Evolutionary conservation across 2,888 invertebrate genomes (phyloP).

Genomic region (Chymomyza amoena): DNA sequence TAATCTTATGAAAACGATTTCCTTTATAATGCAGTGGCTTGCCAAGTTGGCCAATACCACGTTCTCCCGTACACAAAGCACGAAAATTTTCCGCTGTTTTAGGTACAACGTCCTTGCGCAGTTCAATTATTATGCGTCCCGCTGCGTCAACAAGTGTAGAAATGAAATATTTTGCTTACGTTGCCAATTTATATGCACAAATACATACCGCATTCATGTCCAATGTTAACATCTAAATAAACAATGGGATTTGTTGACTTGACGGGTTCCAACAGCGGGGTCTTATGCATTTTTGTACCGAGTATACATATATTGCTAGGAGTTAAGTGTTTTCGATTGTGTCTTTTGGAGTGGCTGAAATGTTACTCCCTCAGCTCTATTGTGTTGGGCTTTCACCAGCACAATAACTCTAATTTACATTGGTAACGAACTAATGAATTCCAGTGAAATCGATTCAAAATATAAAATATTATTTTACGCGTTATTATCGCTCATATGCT

Average conservation of each 20-base stretch:
- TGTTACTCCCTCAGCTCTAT: conserved; percentile 25
- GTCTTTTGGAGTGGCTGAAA: background rate
- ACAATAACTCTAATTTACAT: background rate
- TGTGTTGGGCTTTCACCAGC: background rate
- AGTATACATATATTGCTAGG: background rate
- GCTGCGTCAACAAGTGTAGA: conserved; percentile 79
- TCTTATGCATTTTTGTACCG: background rate
- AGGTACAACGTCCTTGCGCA: conserved; percentile 90
- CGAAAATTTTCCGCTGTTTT: conserved; percentile 95
- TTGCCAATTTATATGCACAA: conserved; percentile 25
- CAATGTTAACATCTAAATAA: conserved; percentile 85
- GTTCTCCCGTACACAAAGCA: conserved; percentile 94
- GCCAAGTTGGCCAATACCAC: conserved; percentile 84
- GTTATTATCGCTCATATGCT: background rate
- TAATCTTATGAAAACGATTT: conserved; percentile 88
- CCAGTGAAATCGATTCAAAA: background rate
- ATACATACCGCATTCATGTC: conserved; percentile 83
- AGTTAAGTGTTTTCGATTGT: conserved; percentile 13
- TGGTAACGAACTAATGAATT: background rate
- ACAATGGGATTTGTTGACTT: conserved; percentile 82
- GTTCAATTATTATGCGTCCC: conserved; percentile 91
- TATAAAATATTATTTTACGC: background rate
- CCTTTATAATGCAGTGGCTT: conserved; percentile 92
- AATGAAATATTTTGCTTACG: conserved; percentile 10
- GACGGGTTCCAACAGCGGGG: conserved; percentile 48